phyloP scores from a whole-genome alignment of 2,888 invertebrate species.

The Dynastes tityus region DNA sequence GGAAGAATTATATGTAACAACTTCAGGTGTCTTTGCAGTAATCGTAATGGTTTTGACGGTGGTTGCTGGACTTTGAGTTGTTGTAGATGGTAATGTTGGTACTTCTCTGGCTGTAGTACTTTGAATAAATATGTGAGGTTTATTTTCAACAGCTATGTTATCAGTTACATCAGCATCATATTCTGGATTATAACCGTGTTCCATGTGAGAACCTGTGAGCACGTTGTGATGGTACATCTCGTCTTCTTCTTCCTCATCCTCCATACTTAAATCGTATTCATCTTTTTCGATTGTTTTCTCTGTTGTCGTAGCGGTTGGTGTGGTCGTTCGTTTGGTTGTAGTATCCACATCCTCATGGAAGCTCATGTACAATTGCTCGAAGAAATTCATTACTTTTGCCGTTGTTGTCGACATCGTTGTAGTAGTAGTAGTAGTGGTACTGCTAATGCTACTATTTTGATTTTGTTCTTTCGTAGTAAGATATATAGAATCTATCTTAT shows the following conservation, averaged over 20 bases:
- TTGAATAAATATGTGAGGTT: constrained; percentile 48
- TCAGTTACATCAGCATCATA: constrained; percentile 61
- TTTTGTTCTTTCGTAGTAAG: constrained; percentile 60
- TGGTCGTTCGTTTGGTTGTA: constrained; percentile 57
- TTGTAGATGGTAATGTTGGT: constrained; percentile 55
- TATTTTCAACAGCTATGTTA: constrained; percentile 64
- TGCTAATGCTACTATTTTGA: constrained; percentile 50
- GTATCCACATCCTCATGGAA: constrained; percentile 67
- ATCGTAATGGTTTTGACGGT: constrained; percentile 50
- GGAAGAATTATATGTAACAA: constrained; percentile 38
- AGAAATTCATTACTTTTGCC: constrained; percentile 66
- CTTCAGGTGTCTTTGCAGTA: constrained; percentile 45
- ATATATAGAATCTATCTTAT: constrained; percentile 59
- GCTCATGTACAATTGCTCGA: constrained; percentile 69
- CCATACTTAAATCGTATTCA: constrained; percentile 44
- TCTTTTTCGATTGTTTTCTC: constrained; percentile 18
- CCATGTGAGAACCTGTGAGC: constrained; percentile 62
- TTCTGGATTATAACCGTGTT: constrained; percentile 64
- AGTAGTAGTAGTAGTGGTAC: constrained; percentile 16
- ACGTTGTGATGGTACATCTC: constrained; percentile 58
- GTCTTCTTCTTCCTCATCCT: constrained; percentile 57
- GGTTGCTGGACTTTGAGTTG: constrained; percentile 51
- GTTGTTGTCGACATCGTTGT: constrained; percentile 65
- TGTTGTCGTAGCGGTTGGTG: constrained; percentile 55
- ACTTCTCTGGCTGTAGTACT: constrained; percentile 53